Conservation (phyloP, 1,140 invertebrate genomes). For the Drosophila sturtevanti region DNA sequence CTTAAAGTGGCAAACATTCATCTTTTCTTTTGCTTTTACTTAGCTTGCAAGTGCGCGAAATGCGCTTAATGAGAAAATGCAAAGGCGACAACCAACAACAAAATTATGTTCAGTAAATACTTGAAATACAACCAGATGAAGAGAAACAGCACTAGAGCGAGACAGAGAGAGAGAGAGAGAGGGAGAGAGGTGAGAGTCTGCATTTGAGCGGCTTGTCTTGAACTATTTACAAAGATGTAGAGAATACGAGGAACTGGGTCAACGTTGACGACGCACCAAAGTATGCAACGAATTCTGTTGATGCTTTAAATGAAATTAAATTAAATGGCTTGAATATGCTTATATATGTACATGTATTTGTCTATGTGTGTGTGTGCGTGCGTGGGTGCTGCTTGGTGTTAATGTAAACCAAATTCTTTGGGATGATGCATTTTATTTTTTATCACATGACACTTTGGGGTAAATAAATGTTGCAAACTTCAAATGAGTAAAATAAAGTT, state of each 20-base stretch:
- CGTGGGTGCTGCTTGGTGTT: neutral
- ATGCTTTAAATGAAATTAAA: conserved; percentile 59
- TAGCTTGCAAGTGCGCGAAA: conserved; percentile 55
- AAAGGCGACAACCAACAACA: conserved; percentile 71
- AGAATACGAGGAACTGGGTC: conserved; percentile 52
- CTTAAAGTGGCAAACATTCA: conserved; percentile 51
- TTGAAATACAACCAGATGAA: conserved; percentile 55
- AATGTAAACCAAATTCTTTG: conserved; percentile 39
- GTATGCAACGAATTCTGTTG: conserved; percentile 69
- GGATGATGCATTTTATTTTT: conserved; percentile 48
- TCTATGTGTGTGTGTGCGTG: neutral
- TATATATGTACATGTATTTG: neutral
- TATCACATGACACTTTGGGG: conserved; percentile 34
- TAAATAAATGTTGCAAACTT: conserved; percentile 33
- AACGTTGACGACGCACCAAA: conserved; percentile 59
- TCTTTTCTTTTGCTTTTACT: conserved; percentile 41
- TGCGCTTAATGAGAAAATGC: conserved; percentile 77
- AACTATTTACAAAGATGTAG: conserved; percentile 45
- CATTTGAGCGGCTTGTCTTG: conserved; percentile 17
- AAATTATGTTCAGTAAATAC: conserved; percentile 73
- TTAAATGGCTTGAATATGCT: conserved; percentile 47
- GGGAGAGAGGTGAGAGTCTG: conserved; percentile 7
- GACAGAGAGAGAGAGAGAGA: neutral
- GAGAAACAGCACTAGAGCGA: neutral
- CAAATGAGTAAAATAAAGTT: neutral